Percentiles rank a stretch among this genome's conserved stretches.
Evolutionary conservation across 1,140 invertebrate genomes (phyloP).

Genomic region (Rhysida immarginata): DNA sequence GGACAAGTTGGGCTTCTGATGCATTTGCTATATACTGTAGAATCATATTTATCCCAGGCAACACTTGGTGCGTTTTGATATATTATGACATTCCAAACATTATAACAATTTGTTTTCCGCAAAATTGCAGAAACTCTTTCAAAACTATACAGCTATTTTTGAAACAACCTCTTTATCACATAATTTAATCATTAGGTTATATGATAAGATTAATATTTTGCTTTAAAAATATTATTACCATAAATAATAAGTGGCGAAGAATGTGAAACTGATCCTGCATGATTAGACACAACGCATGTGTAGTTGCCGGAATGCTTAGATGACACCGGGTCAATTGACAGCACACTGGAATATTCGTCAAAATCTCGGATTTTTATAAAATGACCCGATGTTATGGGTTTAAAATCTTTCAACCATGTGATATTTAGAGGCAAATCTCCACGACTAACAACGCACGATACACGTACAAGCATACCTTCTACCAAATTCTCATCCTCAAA

Average conservation of each 20-base stretch:
- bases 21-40: too few relatives aligned
- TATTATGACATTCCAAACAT: too few relatives aligned
- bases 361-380: constrained; percentile 43
- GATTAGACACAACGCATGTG: constrained; percentile 59
- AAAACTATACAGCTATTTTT: too few relatives aligned
- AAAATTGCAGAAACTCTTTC: too few relatives aligned
- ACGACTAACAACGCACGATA: constrained; percentile 53
- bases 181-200: too few relatives aligned
- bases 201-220: too few relatives aligned
- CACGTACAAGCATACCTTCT: constrained; percentile 48
- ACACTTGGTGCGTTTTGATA: too few relatives aligned
- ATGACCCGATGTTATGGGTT: constrained; percentile 32
- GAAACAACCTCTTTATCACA: too few relatives aligned
- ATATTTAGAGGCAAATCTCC: constrained; percentile 54
- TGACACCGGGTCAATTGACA: constrained; percentile 72
- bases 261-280: constrained; percentile 22
- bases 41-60: too few relatives aligned
- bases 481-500: constrained; percentile 43
- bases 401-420: constrained; percentile 44
- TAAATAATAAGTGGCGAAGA: constrained; percentile 28
- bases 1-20: too few relatives aligned
- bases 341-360: constrained; percentile 72
- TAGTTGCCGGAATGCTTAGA: constrained; percentile 74
- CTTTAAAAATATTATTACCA: too few relatives aligned
- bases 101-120: too few relatives aligned